Evolutionary conservation across 2,113 vertebrate genomes (phyloP).

Genomic region (Bolborhynchus lineola): DNA sequence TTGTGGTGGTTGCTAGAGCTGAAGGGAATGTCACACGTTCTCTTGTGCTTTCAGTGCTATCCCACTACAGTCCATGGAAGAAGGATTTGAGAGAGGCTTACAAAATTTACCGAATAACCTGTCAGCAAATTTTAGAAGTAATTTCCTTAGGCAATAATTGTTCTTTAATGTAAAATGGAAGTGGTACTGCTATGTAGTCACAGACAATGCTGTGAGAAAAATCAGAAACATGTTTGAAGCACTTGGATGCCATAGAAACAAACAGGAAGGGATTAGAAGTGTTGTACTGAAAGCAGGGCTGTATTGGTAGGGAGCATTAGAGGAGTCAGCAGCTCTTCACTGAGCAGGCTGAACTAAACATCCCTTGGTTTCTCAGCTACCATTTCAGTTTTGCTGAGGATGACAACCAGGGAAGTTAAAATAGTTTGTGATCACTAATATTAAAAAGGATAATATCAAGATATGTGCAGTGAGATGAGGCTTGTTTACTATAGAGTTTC

Average conservation of each 20-base stretch:
- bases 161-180: neutral
- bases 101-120: neutral
- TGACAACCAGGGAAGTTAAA: neutral
- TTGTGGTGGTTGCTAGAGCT: neutral
- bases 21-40: accelerated
- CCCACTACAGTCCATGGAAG: neutral
- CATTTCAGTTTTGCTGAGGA: neutral
- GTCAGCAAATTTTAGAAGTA: neutral
- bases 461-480: neutral
- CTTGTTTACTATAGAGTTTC: neutral
- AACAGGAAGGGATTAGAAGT: neutral
- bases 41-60: neutral
- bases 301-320: accelerated
- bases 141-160: neutral
- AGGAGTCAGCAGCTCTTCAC: neutral
- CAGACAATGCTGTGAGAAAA: neutral
- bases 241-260: neutral
- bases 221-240: neutral
- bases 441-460: neutral
- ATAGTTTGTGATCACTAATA: neutral
- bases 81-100: neutral
- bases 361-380: neutral
- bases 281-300: neutral
- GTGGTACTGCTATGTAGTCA: neutral
- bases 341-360: neutral